Base-by-base conservation (phyloP, 1,140 invertebrate genomes). In the Cataglyphis hispanica region DNA sequence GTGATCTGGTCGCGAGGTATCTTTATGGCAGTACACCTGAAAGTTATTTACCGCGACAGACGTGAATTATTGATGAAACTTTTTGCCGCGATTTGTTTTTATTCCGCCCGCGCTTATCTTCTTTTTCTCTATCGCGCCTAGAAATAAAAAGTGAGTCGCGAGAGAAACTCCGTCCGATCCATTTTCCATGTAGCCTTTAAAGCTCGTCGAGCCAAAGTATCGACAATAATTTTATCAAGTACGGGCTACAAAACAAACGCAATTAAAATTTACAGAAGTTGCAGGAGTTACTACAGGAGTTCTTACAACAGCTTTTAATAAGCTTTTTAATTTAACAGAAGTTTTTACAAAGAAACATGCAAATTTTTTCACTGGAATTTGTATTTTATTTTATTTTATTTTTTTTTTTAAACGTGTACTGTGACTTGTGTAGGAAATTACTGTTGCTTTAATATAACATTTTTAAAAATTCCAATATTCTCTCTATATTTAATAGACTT, bases 51-150 rank as follows among this genome's bases (percentile, higher is more conserved):
- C 78, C 78, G 27, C 43, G 53, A 74, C 78, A 37, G 56, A 83
- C 53, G 37, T 83, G 67, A 83, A 83, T 83, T 83, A 83, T 83
- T 53, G 78, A 83, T 83, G 67, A 83, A 83, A 83, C 78, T 74
- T 83, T 72, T 83, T 83, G 66, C 70, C n/a, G 56, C 78, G 67
- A 83, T 83, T 72, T 72, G 67, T 83, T 83, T 83, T 61, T 83
- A 75, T 53, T 31, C 63, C 72, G 37, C 11, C 27, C 60, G 34
- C 72, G 63, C 64, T 81, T 27, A 70, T 25, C 53, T 72, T 43
- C 46, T 19, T 50, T 50, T 5, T 4, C 4, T 25, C 37, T 37
- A 37, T 67, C 37, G 67, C 25, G 53, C 7, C 34, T 25, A 11
- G 78, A 83, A 83, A 74, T 67, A 60, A 74, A 74, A 74, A 58